A percentile compares a stretch with the other conserved stretches of the same genome.
These are phyloP conservation scores for Phymatocera aterrima DNA, from an alignment of 2,888 invertebrate species.

Conservation along the genomic window DNA sequence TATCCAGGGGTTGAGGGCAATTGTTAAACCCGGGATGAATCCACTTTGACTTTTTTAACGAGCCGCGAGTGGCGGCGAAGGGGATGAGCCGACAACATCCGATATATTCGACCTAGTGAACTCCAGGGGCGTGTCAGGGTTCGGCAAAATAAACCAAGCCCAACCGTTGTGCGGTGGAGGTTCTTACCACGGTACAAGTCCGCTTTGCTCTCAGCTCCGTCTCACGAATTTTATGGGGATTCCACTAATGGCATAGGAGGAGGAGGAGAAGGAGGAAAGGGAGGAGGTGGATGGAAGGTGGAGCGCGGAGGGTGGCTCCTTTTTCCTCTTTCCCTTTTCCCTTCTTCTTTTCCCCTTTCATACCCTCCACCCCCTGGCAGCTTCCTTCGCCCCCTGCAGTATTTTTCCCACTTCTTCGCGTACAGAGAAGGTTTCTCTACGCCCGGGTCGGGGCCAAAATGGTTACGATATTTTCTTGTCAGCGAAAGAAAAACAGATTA, in stretches of 20 bases:
- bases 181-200: conserved; percentile 33
- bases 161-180: conserved; percentile 17
- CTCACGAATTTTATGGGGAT: conserved; percentile 61
- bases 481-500: conserved; percentile 56
- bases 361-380: conserved; percentile 41
- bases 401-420: conserved; percentile 41
- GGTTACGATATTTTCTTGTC: conserved; percentile 54
- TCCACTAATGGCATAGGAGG: conserved; percentile 63
- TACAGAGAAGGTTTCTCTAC: conserved; percentile 15
- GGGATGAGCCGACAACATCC: conserved; percentile 53
- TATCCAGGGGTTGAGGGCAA: conserved; percentile 38
- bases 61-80: conserved; percentile 50
- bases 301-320: conserved; percentile 32
- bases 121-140: conserved; percentile 53
- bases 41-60: conserved; percentile 67
- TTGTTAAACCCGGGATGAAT: conserved; percentile 54
- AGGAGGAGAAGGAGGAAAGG: conserved; percentile 47
- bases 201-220: conserved; percentile 48
- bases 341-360: conserved; percentile 14
- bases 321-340: conserved; percentile 36
- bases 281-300: too few species aligned
- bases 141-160: conserved; percentile 55
- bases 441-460: conserved; percentile 25
- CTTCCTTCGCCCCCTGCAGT: not conserved
- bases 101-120: conserved; percentile 55